These are phyloP conservation scores for Diplogasteroides magnus DNA, from an alignment of 1,140 invertebrate species.

Conservation along the genomic window DNA sequence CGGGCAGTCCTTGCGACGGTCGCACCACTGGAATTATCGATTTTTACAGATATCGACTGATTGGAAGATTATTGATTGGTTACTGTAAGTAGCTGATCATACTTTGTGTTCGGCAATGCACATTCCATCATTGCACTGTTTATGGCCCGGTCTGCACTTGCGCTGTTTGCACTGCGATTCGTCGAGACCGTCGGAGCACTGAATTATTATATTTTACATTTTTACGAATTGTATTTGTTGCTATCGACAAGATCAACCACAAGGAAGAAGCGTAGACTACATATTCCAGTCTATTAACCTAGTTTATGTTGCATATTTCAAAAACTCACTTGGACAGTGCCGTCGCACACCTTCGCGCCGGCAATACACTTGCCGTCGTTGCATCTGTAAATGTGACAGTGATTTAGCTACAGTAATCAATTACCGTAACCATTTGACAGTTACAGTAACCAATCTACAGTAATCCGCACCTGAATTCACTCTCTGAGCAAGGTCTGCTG, in stretches of 20 bases:
- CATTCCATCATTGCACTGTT: conserved; percentile 52
- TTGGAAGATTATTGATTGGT: background rate
- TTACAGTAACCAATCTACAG: background rate
- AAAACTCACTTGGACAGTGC: conserved; percentile 46
- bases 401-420: background rate
- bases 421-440: background rate
- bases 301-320: conserved; percentile 47
- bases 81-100: conserved; percentile 17
- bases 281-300: conserved; percentile 27
- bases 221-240: too few species aligned
- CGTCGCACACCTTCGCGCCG: conserved; percentile 60
- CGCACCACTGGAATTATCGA: conserved; percentile 16
- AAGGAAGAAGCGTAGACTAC: too few species aligned
- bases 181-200: conserved; percentile 33
- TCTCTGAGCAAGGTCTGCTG: conserved; percentile 57
- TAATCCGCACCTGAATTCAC: conserved; percentile 67
- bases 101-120: conserved; percentile 49
- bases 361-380: conserved; percentile 87
- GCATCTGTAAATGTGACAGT: conserved; percentile 67
- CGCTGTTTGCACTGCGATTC: conserved; percentile 48
- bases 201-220: too few species aligned
- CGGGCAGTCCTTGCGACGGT: conserved; percentile 41
- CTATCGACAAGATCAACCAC: too few species aligned
- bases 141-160: conserved; percentile 38
- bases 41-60: too few species aligned